phyloP scores from a whole-genome alignment of 2,113 vertebrate genomes.

The Sterna hirundo region DNA sequence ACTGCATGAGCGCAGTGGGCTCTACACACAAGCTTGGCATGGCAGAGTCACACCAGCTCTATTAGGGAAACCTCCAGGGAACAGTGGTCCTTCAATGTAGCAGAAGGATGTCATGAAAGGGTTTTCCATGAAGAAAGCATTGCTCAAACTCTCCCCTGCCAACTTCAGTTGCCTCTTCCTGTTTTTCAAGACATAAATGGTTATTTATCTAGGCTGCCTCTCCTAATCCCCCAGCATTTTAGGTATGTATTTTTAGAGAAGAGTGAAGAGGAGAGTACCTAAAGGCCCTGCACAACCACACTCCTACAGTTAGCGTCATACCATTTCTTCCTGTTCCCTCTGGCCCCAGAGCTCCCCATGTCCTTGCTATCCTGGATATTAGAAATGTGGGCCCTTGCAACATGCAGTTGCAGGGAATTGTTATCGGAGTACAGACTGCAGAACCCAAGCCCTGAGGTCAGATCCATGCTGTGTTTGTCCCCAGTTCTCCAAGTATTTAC shows the following conservation, averaged over 20 bases:
- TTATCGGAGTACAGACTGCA: background rate
- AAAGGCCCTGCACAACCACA: background rate
- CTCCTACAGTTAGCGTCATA: background rate
- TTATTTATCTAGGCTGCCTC: background rate
- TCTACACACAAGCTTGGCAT: background rate
- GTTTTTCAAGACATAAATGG: background rate
- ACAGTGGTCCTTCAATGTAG: background rate
- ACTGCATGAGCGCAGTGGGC: background rate
- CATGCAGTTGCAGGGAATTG: background rate
- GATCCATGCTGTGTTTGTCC: background rate
- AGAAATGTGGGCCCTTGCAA: background rate
- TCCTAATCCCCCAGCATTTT: background rate
- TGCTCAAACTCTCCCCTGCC: background rate
- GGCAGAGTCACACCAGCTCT: background rate
- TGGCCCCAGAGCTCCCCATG: background rate
- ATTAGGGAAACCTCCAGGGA: background rate
- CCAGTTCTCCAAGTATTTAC: background rate
- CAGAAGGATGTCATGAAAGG: background rate
- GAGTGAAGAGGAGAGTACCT: background rate
- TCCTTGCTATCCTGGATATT: background rate
- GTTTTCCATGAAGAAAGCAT: background rate
- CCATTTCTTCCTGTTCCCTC: background rate
- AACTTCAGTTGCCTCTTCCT: background rate
- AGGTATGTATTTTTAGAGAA: background rate
- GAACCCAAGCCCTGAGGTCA: background rate